Conservation (phyloP, 2,888 invertebrate species). For the Acrobeloides nanus region DNA sequence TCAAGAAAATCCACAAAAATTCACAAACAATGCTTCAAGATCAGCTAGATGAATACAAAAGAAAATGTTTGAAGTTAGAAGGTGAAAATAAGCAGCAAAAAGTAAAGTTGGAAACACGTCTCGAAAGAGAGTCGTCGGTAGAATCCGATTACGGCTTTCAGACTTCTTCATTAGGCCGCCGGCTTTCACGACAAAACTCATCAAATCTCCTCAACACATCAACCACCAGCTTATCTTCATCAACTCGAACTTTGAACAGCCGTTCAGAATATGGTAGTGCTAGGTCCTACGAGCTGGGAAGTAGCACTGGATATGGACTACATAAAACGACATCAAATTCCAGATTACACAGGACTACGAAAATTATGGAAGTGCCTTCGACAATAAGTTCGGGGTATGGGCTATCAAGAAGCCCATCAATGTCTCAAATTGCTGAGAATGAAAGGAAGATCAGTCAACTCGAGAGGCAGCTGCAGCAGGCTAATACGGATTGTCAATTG, state of each 20-base stretch:
- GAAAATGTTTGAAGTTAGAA: slow-evolving; percentile 34
- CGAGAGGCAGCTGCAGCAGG: slow-evolving; percentile 29
- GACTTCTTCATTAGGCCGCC: too few species aligned
- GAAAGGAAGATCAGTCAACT: slow-evolving; percentile 32
- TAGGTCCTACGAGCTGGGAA: too few species aligned
- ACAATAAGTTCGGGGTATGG: too few species aligned
- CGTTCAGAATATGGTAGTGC: too few species aligned
- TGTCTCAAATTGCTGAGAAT: slow-evolving; percentile 37
- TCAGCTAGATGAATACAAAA: slow-evolving; percentile 29
- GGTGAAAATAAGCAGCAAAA: slow-evolving; percentile 36
- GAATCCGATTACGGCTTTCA: slow-evolving; percentile 49
- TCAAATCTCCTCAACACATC: neutral
- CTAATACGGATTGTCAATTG: slow-evolving; percentile 37
- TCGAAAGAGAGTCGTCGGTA: slow-evolving; percentile 40
- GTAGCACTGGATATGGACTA: too few species aligned
- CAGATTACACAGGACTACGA: too few species aligned
- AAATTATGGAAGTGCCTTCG: too few species aligned
- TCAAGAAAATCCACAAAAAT: slow-evolving; percentile 42
- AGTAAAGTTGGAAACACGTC: slow-evolving; percentile 18
- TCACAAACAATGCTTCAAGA: slow-evolving; percentile 38
- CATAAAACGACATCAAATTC: too few species aligned
- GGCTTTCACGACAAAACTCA: neutral
- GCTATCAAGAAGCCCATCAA: too few species aligned
- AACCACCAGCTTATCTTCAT: slow-evolving; percentile 9
- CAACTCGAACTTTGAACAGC: slow-evolving; percentile 20